Base-by-base conservation (phyloP, 2,797 vertebrate genomes). In the Gymnoscopelus braueri region DNA sequence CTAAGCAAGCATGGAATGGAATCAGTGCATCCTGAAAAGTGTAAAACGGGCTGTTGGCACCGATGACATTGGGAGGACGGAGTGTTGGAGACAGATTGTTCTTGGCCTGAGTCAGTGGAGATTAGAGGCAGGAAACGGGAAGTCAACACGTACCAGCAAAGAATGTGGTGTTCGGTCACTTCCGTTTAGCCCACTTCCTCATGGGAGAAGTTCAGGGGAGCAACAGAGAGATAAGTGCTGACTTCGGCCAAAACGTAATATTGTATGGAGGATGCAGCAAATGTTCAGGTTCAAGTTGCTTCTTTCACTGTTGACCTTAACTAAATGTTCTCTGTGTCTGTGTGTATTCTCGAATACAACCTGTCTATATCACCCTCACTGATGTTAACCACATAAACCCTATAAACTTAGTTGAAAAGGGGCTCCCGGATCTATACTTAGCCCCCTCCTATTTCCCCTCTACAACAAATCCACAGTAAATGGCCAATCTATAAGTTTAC, bases 51-150 rank as follows among this genome's bases (percentile, higher is more conserved):
- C 0, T 14, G 53, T 65, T 79, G 44, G 64, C 29, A 5, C 64
- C 8, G 1, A 10, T 9, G 71, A 64, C 60, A 23, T 1, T 55
- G 6, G 12, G 67, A 68, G 83, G 81, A 77, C 80, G 48, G 67
- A 77, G 74, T 71, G 71, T 76, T 66, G 5, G 19, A 69, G 15
- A 23, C 19, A n/a, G 24, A 69, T 60, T 50, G 49, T 48, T 60
- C 63, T 23, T 48, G 60, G 39, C 64, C 15, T 10, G 32, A 60
- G 32, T 44, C 26, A 3, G 14, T 23, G 32, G 63, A 67, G 48
- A 66, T 67, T 55, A 51, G 68, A 11, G 57, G 56, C 78, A 85
- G 86, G 89, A 84, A 89, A 86, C 57, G 67, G 80, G 85, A 90
- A 86, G 74, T 78, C 6, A 3, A 1, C 50, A 57, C 70, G 60